Base-by-base conservation (phyloP, 2,888 invertebrate species). In the Eugnorisma glareosa region DNA sequence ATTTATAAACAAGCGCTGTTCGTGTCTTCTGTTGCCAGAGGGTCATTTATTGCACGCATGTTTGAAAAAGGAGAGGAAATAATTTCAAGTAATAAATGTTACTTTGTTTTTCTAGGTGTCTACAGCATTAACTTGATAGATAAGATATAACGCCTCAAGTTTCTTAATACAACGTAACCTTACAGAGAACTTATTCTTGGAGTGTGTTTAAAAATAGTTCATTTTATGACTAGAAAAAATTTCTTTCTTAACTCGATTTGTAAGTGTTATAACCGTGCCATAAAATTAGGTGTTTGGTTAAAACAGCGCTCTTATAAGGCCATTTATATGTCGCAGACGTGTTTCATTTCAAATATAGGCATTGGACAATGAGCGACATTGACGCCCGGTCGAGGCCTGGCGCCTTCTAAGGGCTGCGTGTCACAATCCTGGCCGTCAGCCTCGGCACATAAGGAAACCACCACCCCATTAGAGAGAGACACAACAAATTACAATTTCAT, bases 401-500 rank as follows among this genome's bases (percentile, higher is more conserved):
- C 88, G 87, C 93, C 94, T 92, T 93, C 89, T 94, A 94, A 79
- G 92, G 92, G 86, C 80, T 79, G 82, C 88, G 88, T 88, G 89
- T 90, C 91, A 92, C 90, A 89, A 90, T 89, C 87, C 87, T 86
- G 85, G 87, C 80, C 82, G 81, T 85, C 88, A 85, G 79, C 51
- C 74, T 73, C 66, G 59, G 78, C 92, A 89, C 91, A 92, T 92
- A 94, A 93, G 93, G 93, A 91, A 94, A 92, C 90, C 89, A 87
- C 90, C 89, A 85, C 88, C 87, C 89, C 90, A 92, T 89, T 89
- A 89, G 84, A 87, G 87, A 90, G 87, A 90, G 90, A 93, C 90
- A 90, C 89, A 94, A 93, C 95, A 95, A 95, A 95, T 95, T 94
- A 95, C 94, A 94, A 94, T 94, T 95, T 95, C 95, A 96, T 96